Evolutionary conservation across 2,113 vertebrate species (phyloP).

Genomic region (Grallaria varia): DNA sequence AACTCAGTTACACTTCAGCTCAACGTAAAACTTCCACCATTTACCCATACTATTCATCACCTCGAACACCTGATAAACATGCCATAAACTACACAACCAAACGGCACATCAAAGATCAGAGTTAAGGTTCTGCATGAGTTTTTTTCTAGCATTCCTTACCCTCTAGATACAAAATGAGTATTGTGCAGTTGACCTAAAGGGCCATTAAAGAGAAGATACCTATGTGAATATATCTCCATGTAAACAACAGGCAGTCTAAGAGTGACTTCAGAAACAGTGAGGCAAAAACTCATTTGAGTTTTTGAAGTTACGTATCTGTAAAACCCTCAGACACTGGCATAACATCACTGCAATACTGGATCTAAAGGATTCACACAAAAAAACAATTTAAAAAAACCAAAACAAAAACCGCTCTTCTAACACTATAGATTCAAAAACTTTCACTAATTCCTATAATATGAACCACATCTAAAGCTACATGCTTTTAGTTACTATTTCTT

Average conservation of each 20-base stretch:
- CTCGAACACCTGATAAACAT: neutral
- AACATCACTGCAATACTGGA: neutral
- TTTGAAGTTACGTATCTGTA: neutral
- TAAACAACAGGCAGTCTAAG: neutral
- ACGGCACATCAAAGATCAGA: neutral
- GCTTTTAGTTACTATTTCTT: neutral
- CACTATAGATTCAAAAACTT: neutral
- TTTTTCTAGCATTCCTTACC: neutral
- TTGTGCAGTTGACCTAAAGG: neutral
- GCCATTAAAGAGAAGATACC: neutral
- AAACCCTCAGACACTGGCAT: neutral
- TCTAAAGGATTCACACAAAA: neutral
- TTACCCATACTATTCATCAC: neutral
- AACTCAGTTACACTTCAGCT: neutral
- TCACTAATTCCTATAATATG: neutral
- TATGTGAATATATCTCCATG: neutral
- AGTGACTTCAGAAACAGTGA: neutral
- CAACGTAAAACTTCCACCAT: neutral
- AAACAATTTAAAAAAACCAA: neutral
- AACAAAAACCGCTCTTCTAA: neutral
- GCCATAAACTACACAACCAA: neutral
- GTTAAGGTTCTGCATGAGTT: neutral
- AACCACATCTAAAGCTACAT: neutral
- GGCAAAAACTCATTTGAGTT: neutral
- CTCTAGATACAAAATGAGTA: neutral